Percentiles rank a stretch among this genome's conserved stretches.
Evolutionary conservation across 2,888 invertebrate species (phyloP).

Genomic region (Cabera pusaria): DNA sequence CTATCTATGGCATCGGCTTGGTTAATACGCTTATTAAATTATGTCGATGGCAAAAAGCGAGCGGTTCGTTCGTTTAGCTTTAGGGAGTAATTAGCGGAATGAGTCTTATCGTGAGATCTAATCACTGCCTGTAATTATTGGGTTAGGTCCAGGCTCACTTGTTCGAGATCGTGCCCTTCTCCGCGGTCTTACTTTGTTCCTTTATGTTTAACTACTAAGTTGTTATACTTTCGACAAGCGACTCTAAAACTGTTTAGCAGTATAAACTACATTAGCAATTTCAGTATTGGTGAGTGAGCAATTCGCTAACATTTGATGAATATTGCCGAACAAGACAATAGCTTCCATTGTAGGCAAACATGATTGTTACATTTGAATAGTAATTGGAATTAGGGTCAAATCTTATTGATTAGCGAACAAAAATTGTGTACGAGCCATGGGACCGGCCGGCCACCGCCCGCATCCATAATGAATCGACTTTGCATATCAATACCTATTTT

Average conservation of each 20-base stretch:
- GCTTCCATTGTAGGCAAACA: constrained; percentile 54
- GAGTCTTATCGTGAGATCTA: constrained; percentile 75
- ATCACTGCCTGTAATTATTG: constrained; percentile 78
- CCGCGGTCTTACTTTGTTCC: constrained; percentile 38
- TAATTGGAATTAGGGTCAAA: constrained; percentile 69
- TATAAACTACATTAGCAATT: constrained; percentile 6
- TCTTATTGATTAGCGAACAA: constrained; percentile 74
- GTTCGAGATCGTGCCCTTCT: constrained; percentile 46
- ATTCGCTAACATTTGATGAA: constrained; percentile 21
- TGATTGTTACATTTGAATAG: constrained; percentile 61
- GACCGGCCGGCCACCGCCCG: constrained; percentile 63
- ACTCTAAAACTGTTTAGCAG: too few species aligned
- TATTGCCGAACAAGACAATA: constrained; percentile 45
- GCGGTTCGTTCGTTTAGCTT: constrained; percentile 70
- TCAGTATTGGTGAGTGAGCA: too few species aligned
- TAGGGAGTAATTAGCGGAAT: constrained; percentile 82
- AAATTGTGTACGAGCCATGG: constrained; percentile 68
- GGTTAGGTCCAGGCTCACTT: constrained; percentile 58
- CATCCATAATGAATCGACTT: constrained; percentile 66
- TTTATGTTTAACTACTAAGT: constrained; percentile 33
- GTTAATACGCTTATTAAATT: constrained; percentile 82
- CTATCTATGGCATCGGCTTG: constrained; percentile 76
- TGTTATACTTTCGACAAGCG: too few species aligned
- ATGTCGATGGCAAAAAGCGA: constrained; percentile 77
- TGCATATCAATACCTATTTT: constrained; percentile 80